These are phyloP conservation scores for Theristicus caerulescens DNA, from an alignment of 2,113 vertebrate genomes.

Conservation along the genomic window DNA sequence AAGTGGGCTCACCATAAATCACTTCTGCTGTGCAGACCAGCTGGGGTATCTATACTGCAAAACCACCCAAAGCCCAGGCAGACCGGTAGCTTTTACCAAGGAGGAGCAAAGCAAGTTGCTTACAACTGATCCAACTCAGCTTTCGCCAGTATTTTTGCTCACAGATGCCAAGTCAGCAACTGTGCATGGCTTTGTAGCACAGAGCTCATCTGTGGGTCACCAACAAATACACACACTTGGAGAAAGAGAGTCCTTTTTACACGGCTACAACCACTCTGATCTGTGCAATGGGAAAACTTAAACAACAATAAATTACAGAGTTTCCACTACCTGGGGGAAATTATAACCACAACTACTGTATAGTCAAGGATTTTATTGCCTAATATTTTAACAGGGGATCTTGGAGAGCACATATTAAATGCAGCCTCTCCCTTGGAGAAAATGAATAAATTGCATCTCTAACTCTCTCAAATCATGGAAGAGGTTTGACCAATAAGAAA, in stretches of 20 bases:
- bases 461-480: not conserved
- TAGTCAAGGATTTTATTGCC: constrained; percentile 52
- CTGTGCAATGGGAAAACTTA: not conserved
- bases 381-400: constrained; percentile 60
- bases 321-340: constrained; percentile 58
- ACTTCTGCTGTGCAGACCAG: not conserved
- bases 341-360: constrained; percentile 35
- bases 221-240: accelerated
- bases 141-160: not conserved
- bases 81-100: not conserved
- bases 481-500: not conserved
- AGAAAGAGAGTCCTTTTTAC: not conserved
- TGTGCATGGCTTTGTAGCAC: not conserved
- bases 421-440: constrained; percentile 19
- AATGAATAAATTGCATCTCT: constrained; percentile 30
- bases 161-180: not conserved
- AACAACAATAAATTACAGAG: constrained; percentile 22
- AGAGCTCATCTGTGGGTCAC: not conserved
- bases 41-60: not conserved
- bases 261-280: not conserved
- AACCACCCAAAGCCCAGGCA: not conserved
- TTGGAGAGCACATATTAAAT: constrained; percentile 44
- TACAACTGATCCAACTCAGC: not conserved
- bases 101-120: not conserved
- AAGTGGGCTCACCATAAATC: not conserved